phyloP scores from a whole-genome alignment of 2,888 invertebrate species.

The Gandaritis pyraliata region DNA sequence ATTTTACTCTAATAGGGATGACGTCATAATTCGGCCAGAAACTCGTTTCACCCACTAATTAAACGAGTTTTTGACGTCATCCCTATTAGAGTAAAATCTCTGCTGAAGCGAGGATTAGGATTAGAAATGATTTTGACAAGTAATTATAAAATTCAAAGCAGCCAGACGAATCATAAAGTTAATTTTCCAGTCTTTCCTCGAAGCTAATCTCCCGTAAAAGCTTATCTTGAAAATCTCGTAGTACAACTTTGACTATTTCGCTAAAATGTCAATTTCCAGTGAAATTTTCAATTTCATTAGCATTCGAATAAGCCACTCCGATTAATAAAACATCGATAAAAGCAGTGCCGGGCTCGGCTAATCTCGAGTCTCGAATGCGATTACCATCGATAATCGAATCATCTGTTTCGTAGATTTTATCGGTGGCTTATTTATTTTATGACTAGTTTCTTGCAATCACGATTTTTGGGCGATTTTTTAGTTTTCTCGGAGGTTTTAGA shows the following conservation, averaged over 20 bases:
- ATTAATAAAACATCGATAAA: conserved; percentile 52
- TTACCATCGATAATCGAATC: conserved; percentile 39
- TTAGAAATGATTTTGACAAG: too few species aligned
- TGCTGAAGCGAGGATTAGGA: too few species aligned
- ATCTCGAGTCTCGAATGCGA: conserved; percentile 34
- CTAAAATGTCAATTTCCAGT: conserved; percentile 34
- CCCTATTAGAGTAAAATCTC: too few species aligned
- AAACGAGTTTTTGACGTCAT: too few species aligned
- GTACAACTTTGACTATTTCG: conserved; percentile 24
- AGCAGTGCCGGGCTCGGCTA: conserved; percentile 38
- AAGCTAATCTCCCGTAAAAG: conserved; percentile 21
- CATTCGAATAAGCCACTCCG: conserved; percentile 44
- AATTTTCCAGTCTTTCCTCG: conserved; percentile 8
- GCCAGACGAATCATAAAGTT: not conserved
- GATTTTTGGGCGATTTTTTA: too few species aligned
- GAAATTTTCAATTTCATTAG: conserved; percentile 48
- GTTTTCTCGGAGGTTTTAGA: too few species aligned
- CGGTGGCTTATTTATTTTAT: conserved; percentile 17
- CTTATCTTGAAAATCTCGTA: conserved; percentile 20
- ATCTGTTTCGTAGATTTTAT: conserved; percentile 25
- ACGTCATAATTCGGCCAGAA: too few species aligned
- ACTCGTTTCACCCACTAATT: too few species aligned
- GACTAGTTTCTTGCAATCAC: not conserved
- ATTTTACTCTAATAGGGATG: too few species aligned
- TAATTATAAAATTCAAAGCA: conserved; percentile 1